These are phyloP conservation scores for Hydropotes inermis DNA, from an alignment of 2,113 vertebrate genomes.

Conservation along the genomic window DNA sequence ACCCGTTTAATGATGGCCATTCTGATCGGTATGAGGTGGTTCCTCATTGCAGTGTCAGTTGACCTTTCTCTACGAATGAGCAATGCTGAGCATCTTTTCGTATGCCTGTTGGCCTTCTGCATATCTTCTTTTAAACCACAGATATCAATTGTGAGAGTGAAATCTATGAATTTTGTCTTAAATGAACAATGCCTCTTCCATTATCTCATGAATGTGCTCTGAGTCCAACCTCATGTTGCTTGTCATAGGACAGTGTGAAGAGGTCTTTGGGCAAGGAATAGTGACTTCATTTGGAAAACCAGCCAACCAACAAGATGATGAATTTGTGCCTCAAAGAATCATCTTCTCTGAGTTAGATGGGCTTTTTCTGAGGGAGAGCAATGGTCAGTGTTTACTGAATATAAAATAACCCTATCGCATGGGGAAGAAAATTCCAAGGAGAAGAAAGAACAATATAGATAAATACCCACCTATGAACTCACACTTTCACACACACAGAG, in stretches of 20 bases:
- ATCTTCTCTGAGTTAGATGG: not conserved
- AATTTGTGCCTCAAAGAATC: fast-evolving
- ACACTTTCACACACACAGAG: not conserved
- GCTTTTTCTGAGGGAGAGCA: fast-evolving
- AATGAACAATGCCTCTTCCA: not conserved
- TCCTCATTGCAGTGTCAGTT: not conserved
- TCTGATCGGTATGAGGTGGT: not conserved
- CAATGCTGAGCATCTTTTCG: not conserved
- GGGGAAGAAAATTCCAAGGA: constrained; percentile 55
- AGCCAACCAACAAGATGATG: fast-evolving
- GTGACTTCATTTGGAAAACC: not conserved
- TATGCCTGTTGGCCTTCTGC: fast-evolving
- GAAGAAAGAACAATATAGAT: constrained; percentile 63
- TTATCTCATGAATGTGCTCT: not conserved
- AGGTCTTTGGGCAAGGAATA: not conserved
- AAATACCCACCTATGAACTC: constrained; percentile 60
- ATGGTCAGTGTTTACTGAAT: constrained; percentile 66
- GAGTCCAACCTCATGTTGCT: fast-evolving
- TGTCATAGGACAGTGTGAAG: not conserved
- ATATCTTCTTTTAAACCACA: not conserved
- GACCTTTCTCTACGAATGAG: not conserved
- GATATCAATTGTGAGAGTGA: not conserved
- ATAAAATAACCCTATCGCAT: constrained; percentile 48
- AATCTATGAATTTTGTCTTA: not conserved
- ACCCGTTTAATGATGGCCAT: not conserved